Base-by-base conservation (phyloP, 2,113 vertebrate species). In the Dromaius novaehollandiae region DNA sequence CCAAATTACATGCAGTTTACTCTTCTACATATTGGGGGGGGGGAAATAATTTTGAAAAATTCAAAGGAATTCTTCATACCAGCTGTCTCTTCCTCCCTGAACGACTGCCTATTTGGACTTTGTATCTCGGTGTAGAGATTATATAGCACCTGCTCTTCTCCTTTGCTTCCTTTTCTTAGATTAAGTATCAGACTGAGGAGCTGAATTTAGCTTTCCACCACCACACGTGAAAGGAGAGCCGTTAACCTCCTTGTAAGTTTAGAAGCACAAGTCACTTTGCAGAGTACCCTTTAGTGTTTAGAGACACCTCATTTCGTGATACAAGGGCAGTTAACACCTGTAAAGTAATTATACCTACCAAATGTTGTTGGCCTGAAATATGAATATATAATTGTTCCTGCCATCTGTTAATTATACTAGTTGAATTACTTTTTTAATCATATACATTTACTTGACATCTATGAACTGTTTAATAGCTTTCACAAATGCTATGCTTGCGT, bases 291-390 rank as follows among this genome's bases (percentile, higher is more conserved):
- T 85, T 44, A 91, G 91, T 92, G 94, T 82, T 97, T 74, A 83
- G 92, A 98, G 96, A 97, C 88, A 95, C 89, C 95, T 98, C 89
- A 28, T 96, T 98, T 89, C 93, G 89, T 15, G 25, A 97, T 73
- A 94, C 76, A 97, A 97, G 97, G 97, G 96, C 97, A 98, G 96
- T 96, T 98, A 98, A 98, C 98, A 98, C 98, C 98, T 98, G 98
- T 98, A 98, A 97, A 97, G 97, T 98, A 98, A 98, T 98, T 98
- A 98, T 97, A 98, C 96, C 97, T 97, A 98, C 98, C 98, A 98
- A 98, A 98, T 98, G 98, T 78, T 97, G 95, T 94, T 98, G 98
- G 98, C 97, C 97, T 97, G 95, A 95, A 97, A 91, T 97, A 97
- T 96, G 98, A 98, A 98, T 98, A 96, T 58, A 83, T 98, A 98